Conservation (phyloP, 2,113 vertebrate genomes). For the Ptyas mucosa region DNA sequence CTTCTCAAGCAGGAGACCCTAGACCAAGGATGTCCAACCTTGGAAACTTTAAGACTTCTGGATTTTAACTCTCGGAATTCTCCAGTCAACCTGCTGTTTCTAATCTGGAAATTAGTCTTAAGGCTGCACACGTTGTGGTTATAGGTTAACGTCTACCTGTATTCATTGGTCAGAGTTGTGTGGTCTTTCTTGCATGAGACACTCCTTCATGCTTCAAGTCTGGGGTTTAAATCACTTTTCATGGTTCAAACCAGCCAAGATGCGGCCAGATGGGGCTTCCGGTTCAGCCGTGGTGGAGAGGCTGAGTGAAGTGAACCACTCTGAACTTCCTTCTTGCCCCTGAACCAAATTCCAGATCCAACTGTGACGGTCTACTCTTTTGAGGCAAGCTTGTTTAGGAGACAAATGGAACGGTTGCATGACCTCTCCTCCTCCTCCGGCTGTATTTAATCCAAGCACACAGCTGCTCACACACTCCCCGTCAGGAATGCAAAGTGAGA, state of each 20-base stretch:
- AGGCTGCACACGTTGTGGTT: background rate
- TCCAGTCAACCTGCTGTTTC: background rate
- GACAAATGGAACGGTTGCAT: background rate
- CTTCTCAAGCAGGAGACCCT: background rate
- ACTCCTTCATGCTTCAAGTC: background rate
- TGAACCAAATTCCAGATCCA: background rate
- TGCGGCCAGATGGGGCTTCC: background rate
- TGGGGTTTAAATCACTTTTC: background rate
- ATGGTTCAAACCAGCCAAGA: background rate
- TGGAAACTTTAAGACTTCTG: background rate
- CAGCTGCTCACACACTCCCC: too few species aligned
- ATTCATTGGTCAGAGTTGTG: background rate
- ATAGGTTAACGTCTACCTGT: background rate
- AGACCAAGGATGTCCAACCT: background rate
- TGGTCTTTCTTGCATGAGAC: background rate
- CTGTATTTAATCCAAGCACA: background rate
- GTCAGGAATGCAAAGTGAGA: background rate
- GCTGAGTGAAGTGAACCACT: too few species aligned
- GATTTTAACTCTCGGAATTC: background rate
- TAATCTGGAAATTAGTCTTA: background rate
- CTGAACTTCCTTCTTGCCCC: background rate
- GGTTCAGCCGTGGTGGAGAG: background rate
- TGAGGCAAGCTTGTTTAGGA: background rate
- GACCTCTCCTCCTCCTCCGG: background rate
- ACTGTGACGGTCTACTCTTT: background rate